Percentiles rank a stretch among this genome's conserved stretches.
Conservation (phyloP, 1,140 invertebrate genomes). For the Pogonognathellus flavescens region DNA sequence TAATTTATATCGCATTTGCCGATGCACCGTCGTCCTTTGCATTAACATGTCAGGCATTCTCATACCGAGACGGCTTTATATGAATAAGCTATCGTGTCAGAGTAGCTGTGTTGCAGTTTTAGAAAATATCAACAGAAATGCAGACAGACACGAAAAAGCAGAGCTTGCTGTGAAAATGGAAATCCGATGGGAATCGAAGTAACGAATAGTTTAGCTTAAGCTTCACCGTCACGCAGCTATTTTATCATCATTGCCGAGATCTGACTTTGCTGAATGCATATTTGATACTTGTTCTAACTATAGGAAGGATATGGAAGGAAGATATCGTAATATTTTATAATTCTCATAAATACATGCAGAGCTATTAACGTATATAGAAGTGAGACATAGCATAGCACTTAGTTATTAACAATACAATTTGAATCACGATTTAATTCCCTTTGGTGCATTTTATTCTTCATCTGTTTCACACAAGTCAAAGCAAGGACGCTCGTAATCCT, state of each 20-base stretch:
- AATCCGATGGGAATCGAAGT: slow-evolving; percentile 29
- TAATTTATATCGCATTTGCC: slow-evolving; percentile 34
- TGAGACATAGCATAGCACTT: no score
- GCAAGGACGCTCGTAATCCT: not conserved
- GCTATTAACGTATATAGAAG: no score
- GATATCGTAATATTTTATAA: not conserved
- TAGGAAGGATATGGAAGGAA: no score
- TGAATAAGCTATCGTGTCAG: no score
- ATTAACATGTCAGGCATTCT: slow-evolving; percentile 20
- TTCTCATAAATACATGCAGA: not conserved
- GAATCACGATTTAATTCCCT: slow-evolving; percentile 4
- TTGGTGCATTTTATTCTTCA: slow-evolving; percentile 39
- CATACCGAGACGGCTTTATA: no score
- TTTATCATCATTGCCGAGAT: slow-evolving; percentile 23
- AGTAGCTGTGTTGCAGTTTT: not conserved
- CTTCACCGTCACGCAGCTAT: slow-evolving; percentile 25
- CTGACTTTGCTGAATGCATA: not conserved
- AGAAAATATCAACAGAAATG: not conserved
- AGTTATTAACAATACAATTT: slow-evolving; percentile 16
- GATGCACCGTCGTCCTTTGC: not conserved
- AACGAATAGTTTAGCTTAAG: slow-evolving; percentile 35
- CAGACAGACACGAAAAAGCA: slow-evolving; percentile 15
- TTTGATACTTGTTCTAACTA: not conserved
- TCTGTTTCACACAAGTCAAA: slow-evolving; percentile 25
- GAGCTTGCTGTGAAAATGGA: slow-evolving; percentile 19